Base-by-base conservation (phyloP, 2,888 invertebrate genomes). In the Stenchaetothrips biformis region DNA sequence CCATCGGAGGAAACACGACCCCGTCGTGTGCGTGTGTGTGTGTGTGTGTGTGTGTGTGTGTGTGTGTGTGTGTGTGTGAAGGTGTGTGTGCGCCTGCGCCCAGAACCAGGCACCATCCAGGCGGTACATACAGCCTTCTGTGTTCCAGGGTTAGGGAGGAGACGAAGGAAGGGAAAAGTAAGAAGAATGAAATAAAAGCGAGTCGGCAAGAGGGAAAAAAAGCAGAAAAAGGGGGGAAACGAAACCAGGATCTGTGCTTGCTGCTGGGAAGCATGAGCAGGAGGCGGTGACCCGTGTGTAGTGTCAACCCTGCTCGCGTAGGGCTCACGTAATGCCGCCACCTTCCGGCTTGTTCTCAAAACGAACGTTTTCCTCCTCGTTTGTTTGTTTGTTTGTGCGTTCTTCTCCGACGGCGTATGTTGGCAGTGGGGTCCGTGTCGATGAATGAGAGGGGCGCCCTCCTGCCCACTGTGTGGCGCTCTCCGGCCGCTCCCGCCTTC, bases 401-500 rank as follows among this genome's bases (percentile, higher is more conserved):
- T 18, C 53, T 11, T 13, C 11, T 13, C 11, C 53, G 4, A 4
- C n/a, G n/a, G n/a, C n/a, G 37, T 37, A 2, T 37, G 1, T 4
- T 37, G 37, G 37, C 37, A 37, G 37, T 37, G 37, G 1, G 1
- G 6, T 53, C 53, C 1, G 53, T 53, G 53, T 2, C 9, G 53
- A 53, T 53, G 13, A 53, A 16, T 53, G 53, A 7, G 53, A 53
- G 9, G 53, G 37, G 37, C n/a, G n/a, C n/a, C n/a, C n/a, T n/a
- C n/a, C n/a, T n/a, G 37, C 37, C 53, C 53, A 18, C 16, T 21
- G 67, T n/a, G n/a, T n/a, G 2, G 67, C 67, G 67, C 67, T 74
- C 67, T 74, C 21, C 67, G 9, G 7, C 67, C 25, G 25, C 67
- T 74, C 67, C 67, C 79, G 77, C 49, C 78, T 78, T 77, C 48